Conservation (phyloP, 1,140 invertebrate species). For the Halictus rubicundus region DNA sequence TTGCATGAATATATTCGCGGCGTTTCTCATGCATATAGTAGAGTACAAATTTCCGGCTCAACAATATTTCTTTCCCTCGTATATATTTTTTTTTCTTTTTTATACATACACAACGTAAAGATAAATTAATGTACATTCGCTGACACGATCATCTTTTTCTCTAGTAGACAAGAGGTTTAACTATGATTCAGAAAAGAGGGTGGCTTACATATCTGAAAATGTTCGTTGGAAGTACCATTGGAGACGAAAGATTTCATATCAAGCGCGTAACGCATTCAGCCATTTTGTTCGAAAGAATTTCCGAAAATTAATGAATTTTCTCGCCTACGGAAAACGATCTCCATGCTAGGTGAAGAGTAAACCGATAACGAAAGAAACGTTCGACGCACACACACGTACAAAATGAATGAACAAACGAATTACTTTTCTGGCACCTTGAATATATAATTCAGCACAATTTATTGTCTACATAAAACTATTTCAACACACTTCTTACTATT, state of each 20-base stretch:
- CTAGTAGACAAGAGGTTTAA: slow-evolving; percentile 41
- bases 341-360: not conserved
- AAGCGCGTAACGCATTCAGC: not conserved
- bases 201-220: not conserved
- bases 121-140: slow-evolving; percentile 33
- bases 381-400: not conserved
- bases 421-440: slow-evolving; percentile 3
- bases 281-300: not conserved
- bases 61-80: slow-evolving; percentile 25
- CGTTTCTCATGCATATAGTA: slow-evolving; percentile 53
- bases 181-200: not conserved
- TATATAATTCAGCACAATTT: not conserved
- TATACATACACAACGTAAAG: slow-evolving; percentile 25
- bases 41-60: slow-evolving; percentile 56
- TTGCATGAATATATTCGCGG: slow-evolving; percentile 23
- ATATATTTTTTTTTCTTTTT: slow-evolving; percentile 2
- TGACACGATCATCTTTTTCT: slow-evolving; percentile 43
- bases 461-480: not conserved
- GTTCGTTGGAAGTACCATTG: not conserved
- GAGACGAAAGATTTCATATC: not conserved
- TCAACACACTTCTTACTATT: not conserved
- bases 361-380: not conserved
- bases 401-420: not conserved
- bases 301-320: not conserved
- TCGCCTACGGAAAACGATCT: no score